Evolutionary conservation across 2,888 invertebrate genomes (phyloP).

Genomic region (Acrobeloides nanus): DNA sequence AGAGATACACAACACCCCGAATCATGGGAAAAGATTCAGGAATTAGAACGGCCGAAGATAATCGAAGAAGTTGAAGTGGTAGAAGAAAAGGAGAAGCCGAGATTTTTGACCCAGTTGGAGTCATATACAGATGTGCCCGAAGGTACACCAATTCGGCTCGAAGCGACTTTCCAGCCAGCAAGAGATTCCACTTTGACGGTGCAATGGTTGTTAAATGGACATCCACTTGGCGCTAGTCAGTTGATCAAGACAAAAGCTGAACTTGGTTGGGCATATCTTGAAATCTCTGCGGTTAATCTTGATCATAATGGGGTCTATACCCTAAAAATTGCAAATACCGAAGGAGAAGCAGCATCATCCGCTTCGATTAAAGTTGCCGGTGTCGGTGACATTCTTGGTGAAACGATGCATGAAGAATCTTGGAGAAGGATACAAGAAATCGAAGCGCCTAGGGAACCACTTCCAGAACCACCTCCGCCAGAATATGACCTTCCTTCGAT

Average conservation of each 20-base stretch:
- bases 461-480: slow-evolving; percentile 32
- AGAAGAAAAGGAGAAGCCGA: slow-evolving; percentile 47
- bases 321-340: slow-evolving; percentile 80
- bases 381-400: slow-evolving; percentile 61
- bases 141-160: slow-evolving; percentile 85
- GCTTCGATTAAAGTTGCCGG: slow-evolving; percentile 72
- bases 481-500: slow-evolving; percentile 59
- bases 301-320: slow-evolving; percentile 90
- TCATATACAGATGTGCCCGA: slow-evolving; percentile 76
- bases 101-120: slow-evolving; percentile 74
- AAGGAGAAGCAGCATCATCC: slow-evolving; percentile 89
- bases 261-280: slow-evolving; percentile 84
- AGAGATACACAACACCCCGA: slow-evolving; percentile 83
- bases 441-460: slow-evolving; percentile 59
- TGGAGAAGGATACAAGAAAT: slow-evolving; percentile 68
- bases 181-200: slow-evolving; percentile 24
- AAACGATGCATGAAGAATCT: slow-evolving; percentile 85
- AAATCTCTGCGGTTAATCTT: slow-evolving; percentile 62
- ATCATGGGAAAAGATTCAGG: slow-evolving; percentile 77
- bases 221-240: slow-evolving; percentile 50
- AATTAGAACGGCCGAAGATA: slow-evolving; percentile 56
- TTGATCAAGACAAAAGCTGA: slow-evolving; percentile 62
- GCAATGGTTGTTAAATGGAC: slow-evolving; percentile 34
- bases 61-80: slow-evolving; percentile 71
- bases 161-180: slow-evolving; percentile 81